phyloP scores from a whole-genome alignment of 2,888 invertebrate species.

The Melinopterus prodromus region DNA sequence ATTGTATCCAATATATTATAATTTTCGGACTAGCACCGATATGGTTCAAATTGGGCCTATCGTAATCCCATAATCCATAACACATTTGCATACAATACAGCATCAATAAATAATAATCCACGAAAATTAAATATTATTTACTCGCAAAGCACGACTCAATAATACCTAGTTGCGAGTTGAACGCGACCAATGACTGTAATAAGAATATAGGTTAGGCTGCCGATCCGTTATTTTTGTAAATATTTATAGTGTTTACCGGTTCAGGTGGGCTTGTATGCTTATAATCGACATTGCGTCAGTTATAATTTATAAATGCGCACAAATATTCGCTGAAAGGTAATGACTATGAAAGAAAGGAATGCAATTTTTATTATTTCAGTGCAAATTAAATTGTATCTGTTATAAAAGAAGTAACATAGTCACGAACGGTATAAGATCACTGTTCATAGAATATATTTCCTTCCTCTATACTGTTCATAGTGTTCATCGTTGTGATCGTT shows the following conservation, averaged over 20 bases:
- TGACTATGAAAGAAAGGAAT: neutral
- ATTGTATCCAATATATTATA: too few species aligned
- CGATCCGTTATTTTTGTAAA: slow-evolving; percentile 19
- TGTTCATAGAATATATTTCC: too few species aligned
- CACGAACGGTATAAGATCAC: too few species aligned
- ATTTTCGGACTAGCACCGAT: too few species aligned
- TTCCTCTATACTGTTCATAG: too few species aligned
- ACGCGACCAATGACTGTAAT: neutral
- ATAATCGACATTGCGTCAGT: neutral
- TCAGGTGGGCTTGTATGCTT: neutral
- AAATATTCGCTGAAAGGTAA: neutral
- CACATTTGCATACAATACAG: neutral
- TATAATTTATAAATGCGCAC: neutral
- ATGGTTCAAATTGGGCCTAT: too few species aligned
- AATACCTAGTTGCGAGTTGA: neutral
- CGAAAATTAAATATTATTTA: neutral
- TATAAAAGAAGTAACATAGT: too few species aligned
- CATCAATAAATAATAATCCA: neutral
- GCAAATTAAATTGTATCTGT: too few species aligned
- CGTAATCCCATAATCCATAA: neutral
- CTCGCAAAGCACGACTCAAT: neutral
- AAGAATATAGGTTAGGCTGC: neutral
- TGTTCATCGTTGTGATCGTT: too few species aligned
- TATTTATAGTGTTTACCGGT: slow-evolving; percentile 11
- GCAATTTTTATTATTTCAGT: too few species aligned